A percentile compares a stretch with the other conserved stretches of the same genome.
Evolutionary conservation across 2,797 vertebrate genomes (phyloP).

Genomic region (Hypotaenidia okinawae): DNA sequence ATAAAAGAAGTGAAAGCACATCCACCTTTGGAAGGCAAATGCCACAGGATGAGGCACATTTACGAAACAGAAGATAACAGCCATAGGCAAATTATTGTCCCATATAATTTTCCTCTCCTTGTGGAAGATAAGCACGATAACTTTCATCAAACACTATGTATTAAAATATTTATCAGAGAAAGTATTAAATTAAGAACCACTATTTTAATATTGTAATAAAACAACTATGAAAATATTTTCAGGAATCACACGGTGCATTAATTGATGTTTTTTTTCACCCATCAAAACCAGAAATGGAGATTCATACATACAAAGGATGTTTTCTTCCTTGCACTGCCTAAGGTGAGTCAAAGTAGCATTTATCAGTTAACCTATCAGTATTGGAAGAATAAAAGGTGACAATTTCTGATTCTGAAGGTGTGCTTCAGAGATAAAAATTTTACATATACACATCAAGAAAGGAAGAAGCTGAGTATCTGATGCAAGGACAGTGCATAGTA

Average conservation of each 20-base stretch:
- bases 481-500: background rate
- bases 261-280: background rate
- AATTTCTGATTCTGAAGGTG: background rate
- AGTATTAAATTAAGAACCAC: background rate
- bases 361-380: background rate
- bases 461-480: background rate
- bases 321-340: background rate
- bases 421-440: background rate
- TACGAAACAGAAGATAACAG: background rate
- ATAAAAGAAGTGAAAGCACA: background rate
- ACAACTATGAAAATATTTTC: background rate
- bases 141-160: background rate
- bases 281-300: background rate
- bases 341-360: background rate
- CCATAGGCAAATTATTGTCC: background rate
- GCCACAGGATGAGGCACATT: background rate
- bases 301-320: background rate
- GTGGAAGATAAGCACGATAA: background rate
- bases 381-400: background rate
- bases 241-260: background rate
- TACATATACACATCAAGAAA: background rate
- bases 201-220: background rate
- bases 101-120: background rate
- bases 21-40: background rate
- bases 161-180: background rate